Percentiles rank a stretch among this genome's conserved stretches.
phyloP scores from a whole-genome alignment of 2,797 vertebrate genomes.

The Tenualosa ilisha region DNA sequence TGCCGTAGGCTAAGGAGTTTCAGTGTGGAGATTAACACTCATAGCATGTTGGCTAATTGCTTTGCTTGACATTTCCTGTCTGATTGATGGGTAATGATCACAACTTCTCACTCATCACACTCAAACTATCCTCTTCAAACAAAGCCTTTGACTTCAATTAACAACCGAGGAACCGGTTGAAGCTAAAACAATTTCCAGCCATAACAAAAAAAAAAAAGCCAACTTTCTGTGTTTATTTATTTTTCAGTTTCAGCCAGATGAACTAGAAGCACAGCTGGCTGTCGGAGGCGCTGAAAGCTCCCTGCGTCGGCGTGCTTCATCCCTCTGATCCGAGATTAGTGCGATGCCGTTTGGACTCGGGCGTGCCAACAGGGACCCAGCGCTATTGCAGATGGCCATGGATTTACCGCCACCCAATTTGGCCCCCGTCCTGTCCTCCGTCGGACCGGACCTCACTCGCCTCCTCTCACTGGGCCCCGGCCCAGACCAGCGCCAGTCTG shows the following conservation, averaged over 20 bases:
- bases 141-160: background rate
- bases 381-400: slow-evolving; percentile 74
- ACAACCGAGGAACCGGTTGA: background rate
- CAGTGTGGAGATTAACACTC: background rate
- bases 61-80: background rate
- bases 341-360: slow-evolving; percentile 69
- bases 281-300: slow-evolving; percentile 61
- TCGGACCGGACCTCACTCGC: slow-evolving; percentile 36
- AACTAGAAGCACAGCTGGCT: slow-evolving; percentile 67
- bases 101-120: background rate
- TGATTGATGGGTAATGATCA: background rate
- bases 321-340: slow-evolving; percentile 49
- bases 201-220: background rate
- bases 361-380: slow-evolving; percentile 67
- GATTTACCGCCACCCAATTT: slow-evolving; percentile 73
- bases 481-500: slow-evolving; percentile 63
- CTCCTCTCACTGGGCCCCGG: slow-evolving; percentile 43
- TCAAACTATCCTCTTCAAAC: background rate
- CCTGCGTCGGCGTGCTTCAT: slow-evolving; percentile 69
- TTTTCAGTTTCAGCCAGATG: background rate
- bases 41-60: background rate
- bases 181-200: background rate
- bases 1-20: background rate
- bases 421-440: slow-evolving; percentile 66
- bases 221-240: background rate